Conservation (phyloP, 1,140 invertebrate genomes). For the Archegozetes longisetosus region DNA sequence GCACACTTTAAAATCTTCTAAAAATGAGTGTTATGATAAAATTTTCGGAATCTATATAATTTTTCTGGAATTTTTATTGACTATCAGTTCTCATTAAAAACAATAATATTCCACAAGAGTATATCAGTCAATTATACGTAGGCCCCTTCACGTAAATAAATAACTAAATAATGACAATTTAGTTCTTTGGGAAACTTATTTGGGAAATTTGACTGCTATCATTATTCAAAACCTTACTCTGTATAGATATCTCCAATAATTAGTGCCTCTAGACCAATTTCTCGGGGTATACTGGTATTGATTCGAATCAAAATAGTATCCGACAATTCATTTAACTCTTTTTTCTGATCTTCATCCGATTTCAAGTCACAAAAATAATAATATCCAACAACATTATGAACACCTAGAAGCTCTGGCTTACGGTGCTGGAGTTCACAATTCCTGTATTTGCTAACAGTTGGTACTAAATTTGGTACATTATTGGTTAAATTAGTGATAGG, state of each 20-base stretch:
- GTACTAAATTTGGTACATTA: neutral
- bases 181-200: too few relatives aligned
- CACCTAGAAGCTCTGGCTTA: neutral
- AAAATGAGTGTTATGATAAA: too few relatives aligned
- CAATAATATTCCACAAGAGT: too few relatives aligned
- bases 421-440: neutral
- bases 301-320: neutral
- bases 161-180: too few relatives aligned
- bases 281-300: neutral
- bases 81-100: too few relatives aligned
- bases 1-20: too few relatives aligned
- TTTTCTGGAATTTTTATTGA: too few relatives aligned
- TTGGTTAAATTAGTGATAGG: neutral
- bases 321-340: neutral
- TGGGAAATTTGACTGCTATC: neutral
- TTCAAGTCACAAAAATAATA: conserved; percentile 13
- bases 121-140: too few relatives aligned
- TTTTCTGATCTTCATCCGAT: neutral
- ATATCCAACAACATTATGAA: neutral
- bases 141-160: too few relatives aligned
- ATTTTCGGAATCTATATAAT: too few relatives aligned
- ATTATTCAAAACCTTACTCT: too few relatives aligned
- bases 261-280: conserved; percentile 4
- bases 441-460: neutral
- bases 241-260: conserved; percentile 9